Evolutionary conservation across 2,888 invertebrate genomes (phyloP).

Genomic region (Agrotis exclamationis): DNA sequence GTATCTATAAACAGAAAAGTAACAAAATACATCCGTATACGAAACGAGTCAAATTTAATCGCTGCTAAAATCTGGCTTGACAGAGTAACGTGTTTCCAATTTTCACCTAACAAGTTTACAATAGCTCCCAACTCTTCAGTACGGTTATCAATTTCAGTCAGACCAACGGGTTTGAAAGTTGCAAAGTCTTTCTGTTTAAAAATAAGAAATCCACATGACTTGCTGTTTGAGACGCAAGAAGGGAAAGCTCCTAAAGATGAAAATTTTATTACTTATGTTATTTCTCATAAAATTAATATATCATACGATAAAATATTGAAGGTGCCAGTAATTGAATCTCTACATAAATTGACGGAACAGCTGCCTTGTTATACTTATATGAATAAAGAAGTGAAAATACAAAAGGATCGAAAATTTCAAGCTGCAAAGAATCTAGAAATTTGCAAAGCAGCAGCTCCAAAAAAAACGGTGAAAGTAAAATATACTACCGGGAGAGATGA

Average conservation of each 20-base stretch:
- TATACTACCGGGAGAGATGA: constrained; percentile 69
- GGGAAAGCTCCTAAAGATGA: constrained; percentile 50
- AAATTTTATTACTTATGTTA: constrained; percentile 76
- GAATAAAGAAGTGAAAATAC: constrained; percentile 58
- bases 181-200: constrained; percentile 74
- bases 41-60: constrained; percentile 83
- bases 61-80: constrained; percentile 83
- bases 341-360: constrained; percentile 80
- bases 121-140: constrained; percentile 81
- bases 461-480: constrained; percentile 68
- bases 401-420: constrained; percentile 61
- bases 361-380: constrained; percentile 78
- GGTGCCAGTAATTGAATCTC: constrained; percentile 74
- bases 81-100: constrained; percentile 80
- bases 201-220: constrained; percentile 78
- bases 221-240: constrained; percentile 54
- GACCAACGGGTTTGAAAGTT: constrained; percentile 78
- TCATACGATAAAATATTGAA: constrained; percentile 70
- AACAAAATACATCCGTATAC: constrained; percentile 81
- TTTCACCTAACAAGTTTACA: constrained; percentile 80
- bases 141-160: constrained; percentile 74
- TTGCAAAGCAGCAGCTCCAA: constrained; percentile 69
- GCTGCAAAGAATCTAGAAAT: constrained; percentile 73
- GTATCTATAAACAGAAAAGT: constrained; percentile 80
- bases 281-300: constrained; percentile 75